Evolutionary conservation across 1,140 invertebrate genomes (phyloP), one percentile per base, ranked within the genome.

Genomic region (Cheumatopsyche charites): DNA sequence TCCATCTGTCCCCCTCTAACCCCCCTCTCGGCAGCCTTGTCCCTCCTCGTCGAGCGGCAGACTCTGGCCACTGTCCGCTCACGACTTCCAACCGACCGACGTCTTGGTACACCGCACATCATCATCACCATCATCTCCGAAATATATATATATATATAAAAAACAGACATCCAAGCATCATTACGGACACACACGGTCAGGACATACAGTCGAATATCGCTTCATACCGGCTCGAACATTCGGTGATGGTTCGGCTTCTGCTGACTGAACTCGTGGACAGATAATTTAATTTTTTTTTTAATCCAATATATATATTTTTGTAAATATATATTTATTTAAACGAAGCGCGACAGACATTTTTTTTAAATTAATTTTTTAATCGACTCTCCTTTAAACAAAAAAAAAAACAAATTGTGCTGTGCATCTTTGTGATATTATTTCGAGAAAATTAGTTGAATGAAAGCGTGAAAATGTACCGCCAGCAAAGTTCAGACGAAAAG

Each of bases 11-110:
- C 6, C 7, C 62, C 5, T 9, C 6, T 13, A 15, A 15, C 6
- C 6, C 47, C 13, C 13, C 17, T 4, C n/a, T n/a, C n/a, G n/a
- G n/a, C n/a, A n/a, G n/a, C n/a, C n/a, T n/a, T n/a, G n/a, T n/a
- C 61, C 17, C 49, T 42, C 23, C 21, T n/a, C 65, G n/a, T 49
- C 68, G 62, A 55, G 72, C 68, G 49, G 45, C 49, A 43, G 77
- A 29, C 17, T 75, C 77, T 73, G 73, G 67, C 66, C 88, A 90
- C 88, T 90, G 88, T 88, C 88, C 88, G 88, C 88, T 89, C 87
- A 88, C 89, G 89, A 90, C 89, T 90, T 88, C 88, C 89, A 90
- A 90, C 90, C 91, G 90, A 92, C 89, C 91, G 90, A 92, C 91
- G 91, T 92, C 91, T 92, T 91, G 89, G 89, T 90, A 89, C 86